These are phyloP conservation scores for Odontothrips loti DNA, from an alignment of 2,888 invertebrate species.

Conservation along the genomic window DNA sequence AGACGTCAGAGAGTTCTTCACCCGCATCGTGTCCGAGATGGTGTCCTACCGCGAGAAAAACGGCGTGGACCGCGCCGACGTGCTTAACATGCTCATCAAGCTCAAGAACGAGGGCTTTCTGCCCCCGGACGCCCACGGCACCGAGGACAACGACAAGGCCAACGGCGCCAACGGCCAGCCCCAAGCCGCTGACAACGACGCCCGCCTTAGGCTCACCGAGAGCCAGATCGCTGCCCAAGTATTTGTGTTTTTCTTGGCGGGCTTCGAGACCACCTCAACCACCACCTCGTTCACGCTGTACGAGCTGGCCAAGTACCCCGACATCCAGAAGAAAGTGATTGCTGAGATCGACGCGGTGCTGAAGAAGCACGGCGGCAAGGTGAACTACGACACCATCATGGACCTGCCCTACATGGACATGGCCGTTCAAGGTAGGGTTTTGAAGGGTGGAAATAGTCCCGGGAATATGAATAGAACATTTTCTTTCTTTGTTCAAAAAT, in stretches of 20 bases:
- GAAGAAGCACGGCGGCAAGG: slow-evolving; percentile 30
- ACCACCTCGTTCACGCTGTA: slow-evolving; percentile 40
- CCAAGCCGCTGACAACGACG: not conserved
- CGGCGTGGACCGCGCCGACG: slow-evolving; percentile 40
- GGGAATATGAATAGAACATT: not conserved
- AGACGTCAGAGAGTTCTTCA: slow-evolving; percentile 41
- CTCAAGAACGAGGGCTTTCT: slow-evolving; percentile 32
- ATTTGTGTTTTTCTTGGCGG: slow-evolving; percentile 41
- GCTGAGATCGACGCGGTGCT: slow-evolving; percentile 37
- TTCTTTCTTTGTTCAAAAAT: no score
- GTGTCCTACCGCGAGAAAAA: slow-evolving; percentile 40
- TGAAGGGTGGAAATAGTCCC: not conserved
- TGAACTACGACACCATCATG: slow-evolving; percentile 39
- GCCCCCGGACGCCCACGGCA: not conserved
- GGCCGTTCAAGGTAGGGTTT: slow-evolving; percentile 36
- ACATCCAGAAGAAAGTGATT: slow-evolving; percentile 33
- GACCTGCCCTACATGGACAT: slow-evolving; percentile 41
- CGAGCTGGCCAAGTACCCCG: slow-evolving; percentile 40
- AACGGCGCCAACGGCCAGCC: slow-evolving; percentile 39
- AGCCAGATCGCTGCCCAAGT: slow-evolving; percentile 37
- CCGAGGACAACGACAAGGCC: slow-evolving; percentile 36
- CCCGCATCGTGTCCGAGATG: slow-evolving; percentile 40
- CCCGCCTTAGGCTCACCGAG: not conserved
- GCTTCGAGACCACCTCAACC: slow-evolving; percentile 42
- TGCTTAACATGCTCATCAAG: slow-evolving; percentile 40